Conservation (phyloP, 2,113 vertebrate species). For the Albula goreensis region DNA sequence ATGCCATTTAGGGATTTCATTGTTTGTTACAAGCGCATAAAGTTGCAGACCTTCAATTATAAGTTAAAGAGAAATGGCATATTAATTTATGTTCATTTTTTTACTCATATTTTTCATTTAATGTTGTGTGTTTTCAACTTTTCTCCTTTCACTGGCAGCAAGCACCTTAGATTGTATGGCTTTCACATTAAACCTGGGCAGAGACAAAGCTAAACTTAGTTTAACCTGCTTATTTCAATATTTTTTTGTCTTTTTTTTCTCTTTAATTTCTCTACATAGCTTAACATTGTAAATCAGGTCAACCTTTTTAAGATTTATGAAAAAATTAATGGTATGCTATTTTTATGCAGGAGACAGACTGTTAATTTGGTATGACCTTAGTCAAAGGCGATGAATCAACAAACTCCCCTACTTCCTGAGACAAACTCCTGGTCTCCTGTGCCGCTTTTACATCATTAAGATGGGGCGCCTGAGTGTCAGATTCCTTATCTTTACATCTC, state of each 20-base stretch:
- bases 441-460: conserved; percentile 52
- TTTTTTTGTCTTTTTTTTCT: conserved; percentile 37
- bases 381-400: conserved; percentile 78
- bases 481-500: neutral
- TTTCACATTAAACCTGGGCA: conserved; percentile 48
- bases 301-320: conserved; percentile 76
- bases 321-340: conserved; percentile 82
- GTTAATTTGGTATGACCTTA: conserved; percentile 83
- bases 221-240: conserved; percentile 54
- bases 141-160: conserved; percentile 38
- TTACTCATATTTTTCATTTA: conserved; percentile 36
- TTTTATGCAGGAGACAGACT: conserved; percentile 75
- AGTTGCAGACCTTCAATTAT: conserved; percentile 48
- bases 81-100: neutral
- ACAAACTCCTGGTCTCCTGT: conserved; percentile 61
- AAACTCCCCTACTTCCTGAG: conserved; percentile 70
- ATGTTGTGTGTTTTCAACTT: conserved; percentile 33
- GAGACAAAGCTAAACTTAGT: conserved; percentile 60
- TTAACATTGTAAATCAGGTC: conserved; percentile 79
- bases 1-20: conserved; percentile 43
- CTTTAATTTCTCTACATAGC: conserved; percentile 72
- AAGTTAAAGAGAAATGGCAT: neutral
- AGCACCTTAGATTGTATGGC: conserved; percentile 21
- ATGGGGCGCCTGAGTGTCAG: conserved; percentile 26
- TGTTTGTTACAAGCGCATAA: conserved; percentile 52